These are phyloP conservation scores for Penelope pileata DNA, from an alignment of 2,113 vertebrate species.

Conservation along the genomic window DNA sequence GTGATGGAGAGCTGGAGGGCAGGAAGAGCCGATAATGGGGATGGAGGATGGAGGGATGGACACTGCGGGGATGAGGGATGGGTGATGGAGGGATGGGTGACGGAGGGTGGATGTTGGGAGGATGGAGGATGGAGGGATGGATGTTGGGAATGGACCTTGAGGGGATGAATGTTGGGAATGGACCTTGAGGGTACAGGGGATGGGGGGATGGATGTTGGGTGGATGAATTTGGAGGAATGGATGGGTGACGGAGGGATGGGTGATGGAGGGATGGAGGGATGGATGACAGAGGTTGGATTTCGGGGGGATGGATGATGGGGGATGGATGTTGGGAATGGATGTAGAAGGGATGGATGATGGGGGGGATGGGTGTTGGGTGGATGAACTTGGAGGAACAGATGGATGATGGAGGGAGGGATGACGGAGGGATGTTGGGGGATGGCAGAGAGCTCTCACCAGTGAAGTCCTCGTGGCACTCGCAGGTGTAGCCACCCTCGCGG, in stretches of 20 bases:
- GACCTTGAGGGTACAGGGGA: too few relatives aligned
- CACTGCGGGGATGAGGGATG: not conserved
- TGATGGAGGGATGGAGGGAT: not conserved
- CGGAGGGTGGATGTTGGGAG: too few relatives aligned
- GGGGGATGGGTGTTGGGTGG: not conserved
- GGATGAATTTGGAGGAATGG: not conserved
- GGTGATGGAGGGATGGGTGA: too few relatives aligned
- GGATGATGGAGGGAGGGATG: not conserved
- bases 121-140: too few relatives aligned
- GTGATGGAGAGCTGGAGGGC: too few relatives aligned
- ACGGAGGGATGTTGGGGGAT: not conserved
- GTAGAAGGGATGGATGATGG: not conserved
- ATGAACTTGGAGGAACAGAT: too few relatives aligned
- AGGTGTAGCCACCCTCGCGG: constrained; percentile 92
- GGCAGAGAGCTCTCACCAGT: constrained; percentile 81
- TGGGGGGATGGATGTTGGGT: too few relatives aligned
- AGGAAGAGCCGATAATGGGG: too few relatives aligned
- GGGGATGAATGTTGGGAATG: too few relatives aligned
- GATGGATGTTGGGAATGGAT: not conserved
- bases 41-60: too few relatives aligned
- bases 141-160: too few relatives aligned
- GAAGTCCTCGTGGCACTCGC: constrained; percentile 89
- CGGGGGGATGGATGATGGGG: not conserved
- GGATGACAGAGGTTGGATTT: too few relatives aligned
- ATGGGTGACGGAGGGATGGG: not conserved